Percentiles rank a stretch among this genome's conserved stretches.
These are phyloP conservation scores for Eulemur rufifrons DNA, from an alignment of 2,113 vertebrate genomes.

Conservation along the genomic window DNA sequence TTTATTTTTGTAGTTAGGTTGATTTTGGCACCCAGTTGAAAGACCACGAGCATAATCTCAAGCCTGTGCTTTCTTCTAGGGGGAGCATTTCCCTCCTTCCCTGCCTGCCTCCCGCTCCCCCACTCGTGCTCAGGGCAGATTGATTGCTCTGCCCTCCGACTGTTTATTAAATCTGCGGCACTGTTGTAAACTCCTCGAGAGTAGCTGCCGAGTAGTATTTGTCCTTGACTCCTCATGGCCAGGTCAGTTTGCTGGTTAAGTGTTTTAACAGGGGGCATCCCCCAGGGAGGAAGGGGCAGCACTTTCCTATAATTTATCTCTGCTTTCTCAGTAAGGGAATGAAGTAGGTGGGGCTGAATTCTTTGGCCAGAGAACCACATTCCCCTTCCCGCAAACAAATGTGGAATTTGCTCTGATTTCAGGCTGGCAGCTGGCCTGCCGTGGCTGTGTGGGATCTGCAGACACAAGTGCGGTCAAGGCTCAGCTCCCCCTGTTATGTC, in stretches of 20 bases:
- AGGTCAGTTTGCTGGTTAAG: background rate
- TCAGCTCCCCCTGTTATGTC: accelerated
- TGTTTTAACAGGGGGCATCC: background rate
- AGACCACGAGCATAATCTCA: background rate
- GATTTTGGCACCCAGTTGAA: background rate
- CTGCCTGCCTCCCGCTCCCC: no score
- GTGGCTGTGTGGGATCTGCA: background rate
- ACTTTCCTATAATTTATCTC: slow-evolving; percentile 20
- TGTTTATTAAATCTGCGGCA: background rate
- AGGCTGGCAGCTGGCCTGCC: background rate
- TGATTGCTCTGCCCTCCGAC: background rate
- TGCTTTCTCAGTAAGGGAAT: background rate
- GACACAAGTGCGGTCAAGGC: background rate
- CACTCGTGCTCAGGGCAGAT: background rate
- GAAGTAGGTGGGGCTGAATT: background rate
- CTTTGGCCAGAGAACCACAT: background rate
- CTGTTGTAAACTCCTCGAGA: background rate
- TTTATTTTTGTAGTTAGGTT: background rate
- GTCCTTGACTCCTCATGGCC: background rate
- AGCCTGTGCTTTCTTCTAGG: background rate
- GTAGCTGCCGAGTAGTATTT: background rate
- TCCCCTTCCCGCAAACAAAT: background rate
- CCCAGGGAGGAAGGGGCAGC: background rate
- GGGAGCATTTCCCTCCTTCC: accelerated
- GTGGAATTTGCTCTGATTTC: background rate